These are phyloP conservation scores for Bubo scandiacus DNA, from an alignment of 2,113 vertebrate species.

Conservation along the genomic window DNA sequence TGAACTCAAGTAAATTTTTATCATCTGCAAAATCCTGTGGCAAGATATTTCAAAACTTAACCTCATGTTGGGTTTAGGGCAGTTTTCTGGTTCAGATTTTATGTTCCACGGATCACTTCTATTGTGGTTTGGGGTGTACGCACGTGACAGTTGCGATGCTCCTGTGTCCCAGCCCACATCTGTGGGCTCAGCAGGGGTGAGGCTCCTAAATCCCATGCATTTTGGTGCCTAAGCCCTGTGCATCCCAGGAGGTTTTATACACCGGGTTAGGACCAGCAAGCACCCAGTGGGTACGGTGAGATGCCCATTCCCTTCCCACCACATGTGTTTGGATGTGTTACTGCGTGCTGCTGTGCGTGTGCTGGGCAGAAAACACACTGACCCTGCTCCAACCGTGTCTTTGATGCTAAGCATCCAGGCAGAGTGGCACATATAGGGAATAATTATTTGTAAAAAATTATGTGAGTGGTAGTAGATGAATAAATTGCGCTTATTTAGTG, in stretches of 20 bases:
- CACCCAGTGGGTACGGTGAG: rapidly evolving
- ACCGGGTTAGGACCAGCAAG: not conserved
- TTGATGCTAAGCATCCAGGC: not conserved
- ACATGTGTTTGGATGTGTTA: rapidly evolving
- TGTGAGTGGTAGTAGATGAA: not conserved
- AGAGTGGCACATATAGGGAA: not conserved
- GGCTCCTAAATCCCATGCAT: not conserved
- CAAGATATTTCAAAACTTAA: slow-evolving; percentile 35
- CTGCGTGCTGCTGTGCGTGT: rapidly evolving
- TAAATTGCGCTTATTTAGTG: not conserved
- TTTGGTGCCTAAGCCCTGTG: not conserved
- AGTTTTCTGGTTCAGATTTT: not conserved
- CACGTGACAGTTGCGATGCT: rapidly evolving
- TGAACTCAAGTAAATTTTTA: not conserved
- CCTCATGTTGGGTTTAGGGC: not conserved
- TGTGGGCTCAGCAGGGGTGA: not conserved
- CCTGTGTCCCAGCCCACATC: rapidly evolving
- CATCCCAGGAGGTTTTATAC: not conserved
- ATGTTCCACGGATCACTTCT: not conserved
- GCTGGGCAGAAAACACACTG: not conserved
- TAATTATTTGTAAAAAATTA: not conserved
- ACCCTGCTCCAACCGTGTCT: rapidly evolving
- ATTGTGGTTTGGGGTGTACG: not conserved
- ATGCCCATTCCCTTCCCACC: not conserved
- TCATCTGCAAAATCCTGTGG: slow-evolving; percentile 3